Evolutionary conservation across 2,113 vertebrate species (phyloP), one percentile per base, ranked within the genome.

Genomic region (Prietella phreatophila): DNA sequence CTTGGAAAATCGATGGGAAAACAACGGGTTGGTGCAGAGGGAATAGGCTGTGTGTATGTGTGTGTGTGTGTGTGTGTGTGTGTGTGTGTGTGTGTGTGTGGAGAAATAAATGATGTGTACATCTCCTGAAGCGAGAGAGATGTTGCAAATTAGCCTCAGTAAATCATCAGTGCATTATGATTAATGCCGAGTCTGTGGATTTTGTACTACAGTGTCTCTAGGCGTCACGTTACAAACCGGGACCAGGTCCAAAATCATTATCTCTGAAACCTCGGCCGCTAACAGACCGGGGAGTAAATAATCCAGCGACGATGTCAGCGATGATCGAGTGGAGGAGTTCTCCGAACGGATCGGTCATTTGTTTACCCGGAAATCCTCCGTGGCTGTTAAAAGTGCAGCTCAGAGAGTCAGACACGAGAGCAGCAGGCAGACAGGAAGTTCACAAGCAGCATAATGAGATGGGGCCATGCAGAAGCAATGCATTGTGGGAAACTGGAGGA

Each of bases 401-500:
- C 20, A 9, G 42, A 33, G 42, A 82, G 71, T 86, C 86, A 88
- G 61, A 71, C 69, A 22, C 58, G 42, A 88, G 86, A 87, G 53
- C 22, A 73, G 82, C 79, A 89, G 50, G 82, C 85, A 81, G 79
- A 61, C 83, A 83, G 50, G n/a, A 84, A 92, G 84, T 83, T 86
- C 50, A 86, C 33, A 90, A 75, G 89, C 88, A 89, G 69, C 61
- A 63, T 61, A 79, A 63, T 89, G 88, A 84, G 86, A 85, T 87
- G 89, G 90, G 85, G 76, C 67, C 94, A 94, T 95, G 94, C 94
- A 93, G 87, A 90, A 90, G 87, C 90, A 89, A 89, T 92, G 93
- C 89, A 92, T 88, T 90, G 89, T 92, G 92, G 92, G 86, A 89
- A 88, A 89, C 88, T 90, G 89, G 89, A 89, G 86, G 88, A 93